These are phyloP conservation scores for Acrossocheilus fasciatus DNA, from an alignment of 2,797 vertebrate genomes.

Conservation along the genomic window DNA sequence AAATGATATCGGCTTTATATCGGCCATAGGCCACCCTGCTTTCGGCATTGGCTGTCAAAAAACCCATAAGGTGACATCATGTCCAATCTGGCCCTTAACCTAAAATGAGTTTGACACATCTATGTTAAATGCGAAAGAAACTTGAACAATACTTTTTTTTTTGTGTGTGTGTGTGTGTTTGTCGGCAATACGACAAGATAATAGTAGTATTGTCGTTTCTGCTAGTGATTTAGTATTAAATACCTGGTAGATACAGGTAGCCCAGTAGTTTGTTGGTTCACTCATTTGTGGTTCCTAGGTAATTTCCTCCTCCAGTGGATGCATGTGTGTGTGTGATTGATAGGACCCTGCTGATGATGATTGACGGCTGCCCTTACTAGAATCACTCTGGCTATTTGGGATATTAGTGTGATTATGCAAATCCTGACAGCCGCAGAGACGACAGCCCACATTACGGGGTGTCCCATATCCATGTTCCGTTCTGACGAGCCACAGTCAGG, in stretches of 20 bases:
- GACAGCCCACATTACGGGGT: constrained; percentile 44
- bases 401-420: constrained; percentile 73
- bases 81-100: not conserved
- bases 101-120: not conserved
- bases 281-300: not conserved
- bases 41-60: no score
- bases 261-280: not conserved
- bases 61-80: not conserved
- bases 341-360: constrained; percentile 67
- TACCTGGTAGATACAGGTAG: not conserved
- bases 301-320: constrained; percentile 16
- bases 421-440: constrained; percentile 65
- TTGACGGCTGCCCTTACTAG: constrained; percentile 61
- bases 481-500: constrained; percentile 66
- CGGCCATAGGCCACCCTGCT: no score
- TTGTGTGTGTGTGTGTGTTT: not conserved
- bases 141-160: no score
- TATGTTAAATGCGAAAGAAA: not conserved
- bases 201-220: not conserved
- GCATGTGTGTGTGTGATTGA: constrained; percentile 51
- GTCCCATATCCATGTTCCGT: constrained; percentile 60
- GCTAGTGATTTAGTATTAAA: not conserved
- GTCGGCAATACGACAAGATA: no score
- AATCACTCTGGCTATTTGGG: constrained; percentile 65
- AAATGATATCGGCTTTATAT: no score